Evolutionary conservation across 2,888 invertebrate species (phyloP), one percentile per base, ranked within the genome.

Genomic region (Elaeidobius kamerunicus): DNA sequence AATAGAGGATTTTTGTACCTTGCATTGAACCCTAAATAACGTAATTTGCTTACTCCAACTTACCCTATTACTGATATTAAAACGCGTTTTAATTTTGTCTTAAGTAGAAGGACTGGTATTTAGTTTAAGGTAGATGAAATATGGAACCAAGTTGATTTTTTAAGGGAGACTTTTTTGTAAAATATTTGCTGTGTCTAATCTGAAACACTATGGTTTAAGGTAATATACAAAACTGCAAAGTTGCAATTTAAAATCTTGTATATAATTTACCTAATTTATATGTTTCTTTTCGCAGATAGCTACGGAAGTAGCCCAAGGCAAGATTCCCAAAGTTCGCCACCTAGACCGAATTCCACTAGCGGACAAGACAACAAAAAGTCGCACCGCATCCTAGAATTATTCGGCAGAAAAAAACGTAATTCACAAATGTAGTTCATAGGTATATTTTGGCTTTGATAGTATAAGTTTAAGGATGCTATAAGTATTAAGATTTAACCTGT

Each of bases 341-440:
- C 63, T 17, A 65, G 66, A 56, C 67, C 70, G 27, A 47, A 61
- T 12, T 62, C 65, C 16, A 61, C 65, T 45, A 57, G 56, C 28
- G 69, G 74, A 3, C 76, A 75, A 52, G 78, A 78, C 47, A 78
- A 79, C 63, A 80, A 80, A 67, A 79, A 78, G 68, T 80, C 81
- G 23, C 79, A 80, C 2, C 76, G 81, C 20, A 78, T 81, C 63
- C 78, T 79, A 55, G 79, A 79, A 19, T 73, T 81, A n/a, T 81
- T 81, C 70, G 78, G 78, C 60, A 74, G 79, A 49, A 73, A 71
- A 61, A 79, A 79, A 65, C 67, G 79, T 51, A 78, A 78, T 1
- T 77, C 79, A 61, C 78, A 79, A 63, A 78, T 78, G 78, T 78
- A 60, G 14, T 38, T 14, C 56, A 9, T 41, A 41, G 18, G 12